Conservation (phyloP, 64 coral and sea anemone genomes). For the Actinia equina region DNA sequence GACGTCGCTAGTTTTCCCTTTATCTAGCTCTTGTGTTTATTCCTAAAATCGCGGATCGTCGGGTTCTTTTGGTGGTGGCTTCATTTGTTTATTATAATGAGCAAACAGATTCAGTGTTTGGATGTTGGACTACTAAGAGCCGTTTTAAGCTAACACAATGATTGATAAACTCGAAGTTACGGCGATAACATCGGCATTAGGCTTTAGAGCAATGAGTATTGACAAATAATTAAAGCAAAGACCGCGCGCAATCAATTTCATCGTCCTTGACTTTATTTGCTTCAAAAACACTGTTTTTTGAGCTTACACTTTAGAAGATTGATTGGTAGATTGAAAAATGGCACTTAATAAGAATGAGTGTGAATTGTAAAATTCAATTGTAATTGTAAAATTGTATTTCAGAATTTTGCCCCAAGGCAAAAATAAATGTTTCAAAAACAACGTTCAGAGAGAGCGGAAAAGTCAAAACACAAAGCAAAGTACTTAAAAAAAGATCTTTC, state of each 20-base stretch:
- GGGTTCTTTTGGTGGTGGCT: neutral
- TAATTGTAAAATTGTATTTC: too few species aligned
- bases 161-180: neutral
- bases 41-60: neutral
- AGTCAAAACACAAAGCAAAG: too few species aligned
- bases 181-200: neutral
- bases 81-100: neutral
- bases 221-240: neutral
- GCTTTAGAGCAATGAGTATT: neutral
- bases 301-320: too few species aligned
- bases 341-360: neutral
- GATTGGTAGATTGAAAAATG: neutral
- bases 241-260: neutral
- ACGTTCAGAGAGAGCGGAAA: too few species aligned
- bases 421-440: too few species aligned
- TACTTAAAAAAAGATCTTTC: too few species aligned
- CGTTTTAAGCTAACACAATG: neutral
- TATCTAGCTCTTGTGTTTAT: neutral
- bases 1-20: too few species aligned
- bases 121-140: neutral
- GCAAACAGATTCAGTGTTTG: neutral
- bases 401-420: too few species aligned
- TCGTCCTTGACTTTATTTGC: neutral
- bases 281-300: too few species aligned
- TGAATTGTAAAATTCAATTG: too few species aligned